Percentiles rank a stretch among this genome's conserved stretches.
These are phyloP conservation scores for Chlorops oryzae DNA, from an alignment of 1,140 invertebrate genomes.

Conservation along the genomic window DNA sequence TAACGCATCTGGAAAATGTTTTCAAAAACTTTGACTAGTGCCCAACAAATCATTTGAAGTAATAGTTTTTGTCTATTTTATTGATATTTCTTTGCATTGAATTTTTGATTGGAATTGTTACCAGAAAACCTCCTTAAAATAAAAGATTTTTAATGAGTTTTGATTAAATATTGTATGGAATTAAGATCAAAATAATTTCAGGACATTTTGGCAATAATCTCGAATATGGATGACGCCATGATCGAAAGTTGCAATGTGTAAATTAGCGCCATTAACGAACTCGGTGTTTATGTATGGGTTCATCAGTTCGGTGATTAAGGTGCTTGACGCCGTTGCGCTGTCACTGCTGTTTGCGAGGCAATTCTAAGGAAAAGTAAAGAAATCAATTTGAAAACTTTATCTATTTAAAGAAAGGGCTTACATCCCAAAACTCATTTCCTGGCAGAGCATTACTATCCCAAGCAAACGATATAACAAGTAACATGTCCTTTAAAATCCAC, in stretches of 20 bases:
- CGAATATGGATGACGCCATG: background rate
- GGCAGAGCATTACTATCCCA: conserved; percentile 65
- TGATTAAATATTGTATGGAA: too few relatives aligned
- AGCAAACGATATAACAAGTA: conserved; percentile 59
- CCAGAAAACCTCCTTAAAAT: too few relatives aligned
- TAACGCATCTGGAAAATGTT: too few relatives aligned
- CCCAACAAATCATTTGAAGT: too few relatives aligned
- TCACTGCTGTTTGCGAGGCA: background rate
- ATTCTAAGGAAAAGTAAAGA: background rate
- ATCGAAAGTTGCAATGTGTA: background rate
- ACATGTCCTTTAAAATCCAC: too few relatives aligned
- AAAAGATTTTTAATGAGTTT: too few relatives aligned
- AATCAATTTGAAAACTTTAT: background rate
- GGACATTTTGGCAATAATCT: background rate
- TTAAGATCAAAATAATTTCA: too few relatives aligned
- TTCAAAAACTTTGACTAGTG: too few relatives aligned
- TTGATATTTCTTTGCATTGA: too few relatives aligned
- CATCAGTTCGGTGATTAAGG: background rate
- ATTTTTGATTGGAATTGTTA: too few relatives aligned
- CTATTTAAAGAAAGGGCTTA: too few relatives aligned
- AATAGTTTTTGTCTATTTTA: too few relatives aligned
- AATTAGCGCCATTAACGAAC: background rate
- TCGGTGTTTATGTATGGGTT: background rate
- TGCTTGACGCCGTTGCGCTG: background rate
- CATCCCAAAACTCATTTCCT: conserved; percentile 57